Evolutionary conservation across 2,113 vertebrate species (phyloP).

Genomic region (rat (Rattus norvegicus)): DNA sequence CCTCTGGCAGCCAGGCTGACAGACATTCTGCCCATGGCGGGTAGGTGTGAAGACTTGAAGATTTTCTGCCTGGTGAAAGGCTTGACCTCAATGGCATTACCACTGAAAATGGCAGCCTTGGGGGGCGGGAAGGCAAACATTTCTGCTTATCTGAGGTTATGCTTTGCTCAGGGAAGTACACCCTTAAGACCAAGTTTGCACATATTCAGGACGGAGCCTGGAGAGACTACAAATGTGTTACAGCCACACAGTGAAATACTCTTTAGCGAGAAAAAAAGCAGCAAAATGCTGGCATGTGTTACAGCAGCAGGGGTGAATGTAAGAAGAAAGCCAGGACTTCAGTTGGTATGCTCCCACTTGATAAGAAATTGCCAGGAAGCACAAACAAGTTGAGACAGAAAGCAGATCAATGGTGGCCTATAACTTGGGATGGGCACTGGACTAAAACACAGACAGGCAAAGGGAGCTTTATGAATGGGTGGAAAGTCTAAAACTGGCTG

Average conservation of each 20-base stretch:
- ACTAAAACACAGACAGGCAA: background rate
- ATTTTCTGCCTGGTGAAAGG: background rate
- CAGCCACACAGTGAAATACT: background rate
- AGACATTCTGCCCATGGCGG: background rate
- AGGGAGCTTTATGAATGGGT: background rate
- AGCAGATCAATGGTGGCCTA: background rate
- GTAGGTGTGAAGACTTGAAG: background rate
- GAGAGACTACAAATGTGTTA: background rate
- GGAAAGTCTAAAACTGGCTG: background rate
- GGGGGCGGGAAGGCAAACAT: background rate
- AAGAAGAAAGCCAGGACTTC: background rate
- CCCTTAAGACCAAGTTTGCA: background rate
- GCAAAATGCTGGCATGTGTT: background rate
- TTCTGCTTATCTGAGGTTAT: background rate
- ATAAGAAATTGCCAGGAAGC: background rate
- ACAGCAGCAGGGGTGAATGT: background rate
- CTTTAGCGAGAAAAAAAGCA: background rate
- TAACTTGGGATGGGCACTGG: accelerated
- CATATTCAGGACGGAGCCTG: background rate
- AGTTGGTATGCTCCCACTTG: background rate
- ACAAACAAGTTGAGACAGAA: background rate
- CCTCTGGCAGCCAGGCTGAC: background rate
- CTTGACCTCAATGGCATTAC: background rate
- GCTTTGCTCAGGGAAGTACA: accelerated
- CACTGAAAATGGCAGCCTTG: background rate